Conservation (phyloP, 2,113 vertebrate genomes). For the Grammomys dolichurus region DNA sequence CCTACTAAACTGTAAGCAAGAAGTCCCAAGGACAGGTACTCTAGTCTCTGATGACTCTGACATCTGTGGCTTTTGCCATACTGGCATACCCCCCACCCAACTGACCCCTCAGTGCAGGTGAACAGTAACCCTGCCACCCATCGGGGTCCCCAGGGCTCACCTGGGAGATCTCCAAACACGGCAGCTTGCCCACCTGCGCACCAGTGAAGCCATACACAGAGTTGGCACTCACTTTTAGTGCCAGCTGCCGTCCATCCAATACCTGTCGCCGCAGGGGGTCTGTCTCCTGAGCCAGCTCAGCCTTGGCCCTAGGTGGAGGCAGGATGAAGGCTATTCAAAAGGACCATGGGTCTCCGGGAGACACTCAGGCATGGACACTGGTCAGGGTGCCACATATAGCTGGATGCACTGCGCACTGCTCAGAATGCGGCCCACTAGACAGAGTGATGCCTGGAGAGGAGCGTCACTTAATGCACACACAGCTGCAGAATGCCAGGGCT, state of each 20-base stretch:
- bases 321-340: background rate
- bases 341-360: too few relatives aligned
- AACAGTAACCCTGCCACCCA: background rate
- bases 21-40: rapidly evolving
- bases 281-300: slow-evolving; percentile 93
- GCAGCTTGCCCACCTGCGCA: slow-evolving; percentile 95
- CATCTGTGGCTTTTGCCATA: background rate
- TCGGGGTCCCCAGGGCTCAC: slow-evolving; percentile 78
- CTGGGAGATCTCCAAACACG: slow-evolving; percentile 96
- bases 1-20: rapidly evolving
- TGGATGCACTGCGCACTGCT: background rate
- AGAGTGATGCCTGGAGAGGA: rapidly evolving
- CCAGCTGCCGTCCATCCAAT: slow-evolving; percentile 94
- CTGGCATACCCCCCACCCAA: background rate
- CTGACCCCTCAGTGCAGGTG: too few relatives aligned
- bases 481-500: background rate
- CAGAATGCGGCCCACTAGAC: rapidly evolving
- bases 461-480: background rate
- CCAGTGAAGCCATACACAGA: slow-evolving; percentile 96
- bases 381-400: background rate
- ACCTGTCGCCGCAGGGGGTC: slow-evolving; percentile 95
- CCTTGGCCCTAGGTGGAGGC: slow-evolving; percentile 89
- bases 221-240: slow-evolving; percentile 95
- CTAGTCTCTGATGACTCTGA: rapidly evolving
- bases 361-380: background rate